These are phyloP conservation scores for Aurelia aurita DNA, from an alignment of 30 jellyfish, hydroid and myxozoan species.

Conservation along the genomic window DNA sequence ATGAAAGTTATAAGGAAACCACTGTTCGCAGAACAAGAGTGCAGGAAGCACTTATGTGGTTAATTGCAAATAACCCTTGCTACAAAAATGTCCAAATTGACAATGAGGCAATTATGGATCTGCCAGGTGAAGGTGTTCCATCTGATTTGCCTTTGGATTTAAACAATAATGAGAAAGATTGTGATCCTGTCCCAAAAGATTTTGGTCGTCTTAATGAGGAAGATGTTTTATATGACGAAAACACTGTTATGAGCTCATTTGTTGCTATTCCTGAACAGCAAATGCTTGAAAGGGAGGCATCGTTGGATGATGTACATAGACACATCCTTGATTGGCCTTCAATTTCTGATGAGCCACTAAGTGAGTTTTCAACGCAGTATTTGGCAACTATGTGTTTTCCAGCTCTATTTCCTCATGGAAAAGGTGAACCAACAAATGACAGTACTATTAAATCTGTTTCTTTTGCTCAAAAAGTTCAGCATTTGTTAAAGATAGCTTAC, in stretches of 20 bases:
- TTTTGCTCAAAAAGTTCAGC: not conserved
- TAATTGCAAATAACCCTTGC: slow-evolving; percentile 42
- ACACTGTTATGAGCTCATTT: too few relatives aligned
- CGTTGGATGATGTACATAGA: too few relatives aligned
- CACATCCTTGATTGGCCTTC: too few relatives aligned
- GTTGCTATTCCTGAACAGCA: too few relatives aligned
- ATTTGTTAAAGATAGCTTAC: slow-evolving; percentile 9
- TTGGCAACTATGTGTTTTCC: slow-evolving; percentile 65
- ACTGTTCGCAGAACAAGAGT: not conserved
- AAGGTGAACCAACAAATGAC: slow-evolving; percentile 30
- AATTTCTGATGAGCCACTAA: not conserved
- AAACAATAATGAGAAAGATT: too few relatives aligned
- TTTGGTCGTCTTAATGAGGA: too few relatives aligned
- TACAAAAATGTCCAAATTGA: slow-evolving; percentile 44
- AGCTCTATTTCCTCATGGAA: slow-evolving; percentile 25
- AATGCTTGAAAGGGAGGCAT: too few relatives aligned
- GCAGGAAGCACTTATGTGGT: slow-evolving; percentile 48
- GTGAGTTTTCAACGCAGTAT: slow-evolving; percentile 29
- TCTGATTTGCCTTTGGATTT: too few relatives aligned
- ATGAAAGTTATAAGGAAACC: not conserved
- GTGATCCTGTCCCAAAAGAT: too few relatives aligned
- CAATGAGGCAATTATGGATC: not conserved
- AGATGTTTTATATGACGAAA: too few relatives aligned
- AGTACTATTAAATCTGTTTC: not conserved
- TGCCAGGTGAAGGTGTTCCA: slow-evolving; percentile 49